A percentile compares a stretch with the other conserved stretches of the same genome.
phyloP scores from a whole-genome alignment of 2,797 vertebrate genomes.

The Myotis planiceps region DNA sequence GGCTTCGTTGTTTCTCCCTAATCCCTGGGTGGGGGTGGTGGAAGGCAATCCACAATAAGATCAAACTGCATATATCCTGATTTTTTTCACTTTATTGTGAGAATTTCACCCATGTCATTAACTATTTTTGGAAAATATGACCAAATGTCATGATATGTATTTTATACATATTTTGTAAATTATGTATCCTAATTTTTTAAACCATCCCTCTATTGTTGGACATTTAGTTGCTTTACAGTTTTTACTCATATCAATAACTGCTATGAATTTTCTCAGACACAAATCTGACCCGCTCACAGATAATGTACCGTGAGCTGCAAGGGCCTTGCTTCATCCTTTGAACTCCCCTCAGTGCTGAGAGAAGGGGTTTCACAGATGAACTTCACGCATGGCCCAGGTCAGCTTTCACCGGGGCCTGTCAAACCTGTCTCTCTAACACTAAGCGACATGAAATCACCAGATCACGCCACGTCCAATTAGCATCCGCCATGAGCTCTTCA shows the following conservation, averaged over 20 bases:
- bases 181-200: not conserved
- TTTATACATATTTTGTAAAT: not conserved
- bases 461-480: constrained; percentile 21
- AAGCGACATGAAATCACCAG: not conserved
- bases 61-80: not conserved
- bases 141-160: not conserved
- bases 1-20: not conserved
- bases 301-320: not conserved
- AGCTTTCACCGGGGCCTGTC: not conserved
- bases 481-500: not conserved
- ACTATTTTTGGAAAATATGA: not conserved
- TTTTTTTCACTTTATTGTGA: not conserved
- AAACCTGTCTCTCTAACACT: constrained; percentile 9
- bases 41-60: not conserved
- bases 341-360: not conserved
- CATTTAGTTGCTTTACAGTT: not conserved
- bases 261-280: not conserved
- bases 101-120: not conserved
- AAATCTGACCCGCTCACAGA: not conserved
- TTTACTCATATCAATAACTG: not conserved
- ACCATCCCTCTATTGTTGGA: not conserved
- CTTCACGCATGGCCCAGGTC: not conserved
- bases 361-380: not conserved
- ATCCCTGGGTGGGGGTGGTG: not conserved
- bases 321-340: not conserved